Base-by-base conservation (phyloP, 2,888 invertebrate species). In the Panorpa germanica region DNA sequence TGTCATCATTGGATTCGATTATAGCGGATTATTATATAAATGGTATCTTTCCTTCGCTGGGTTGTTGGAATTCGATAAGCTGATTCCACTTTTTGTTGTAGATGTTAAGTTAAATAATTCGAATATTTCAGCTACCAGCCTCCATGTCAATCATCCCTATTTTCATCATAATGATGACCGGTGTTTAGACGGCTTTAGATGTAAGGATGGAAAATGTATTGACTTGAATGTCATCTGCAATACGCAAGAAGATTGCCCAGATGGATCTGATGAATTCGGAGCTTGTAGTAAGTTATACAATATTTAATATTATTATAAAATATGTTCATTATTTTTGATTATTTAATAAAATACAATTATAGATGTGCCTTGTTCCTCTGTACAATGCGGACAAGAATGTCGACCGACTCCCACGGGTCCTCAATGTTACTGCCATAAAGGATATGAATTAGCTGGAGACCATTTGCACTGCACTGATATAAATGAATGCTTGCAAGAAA, bases 251-350 rank as follows among this genome's bases (percentile, higher is more conserved):
- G 65, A 83, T 46, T 85, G 83, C 43, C 47, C 46, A 24, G 76
- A 76, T 41, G 66, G 62, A 1, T 63, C 65, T 5, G 83, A 85
- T 44, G 83, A 85, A 49, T 57, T 59, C 1, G 66, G 65, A 2
- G 47, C 58, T 2, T 81, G 81, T 40, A 46, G 65, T 57, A 47
- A 57, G 14, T 49, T 52, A 2, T 54, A 53, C 29, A 39, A 29
- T 3, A 29, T 32, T 3, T 19, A 29, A 5, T 11, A 32, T 4
- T n/a, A 23, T 22, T 14, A 9, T 21, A 21, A 29, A 30, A 38
- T 28, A 29, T 5, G 5, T 28, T 18, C 14, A 21, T 20, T 8
- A 26, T 8, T 23, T 26, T 9, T 16, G 13, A 17, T 10, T 10
- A 6, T 10, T 13, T 5, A 5, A 3, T 21, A 21, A 18, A 29